A percentile compares a stretch with the other conserved stretches of the same genome.
These are phyloP conservation scores for Tenthredo scrophulariae DNA, from an alignment of 2,888 invertebrate genomes.

Conservation along the genomic window DNA sequence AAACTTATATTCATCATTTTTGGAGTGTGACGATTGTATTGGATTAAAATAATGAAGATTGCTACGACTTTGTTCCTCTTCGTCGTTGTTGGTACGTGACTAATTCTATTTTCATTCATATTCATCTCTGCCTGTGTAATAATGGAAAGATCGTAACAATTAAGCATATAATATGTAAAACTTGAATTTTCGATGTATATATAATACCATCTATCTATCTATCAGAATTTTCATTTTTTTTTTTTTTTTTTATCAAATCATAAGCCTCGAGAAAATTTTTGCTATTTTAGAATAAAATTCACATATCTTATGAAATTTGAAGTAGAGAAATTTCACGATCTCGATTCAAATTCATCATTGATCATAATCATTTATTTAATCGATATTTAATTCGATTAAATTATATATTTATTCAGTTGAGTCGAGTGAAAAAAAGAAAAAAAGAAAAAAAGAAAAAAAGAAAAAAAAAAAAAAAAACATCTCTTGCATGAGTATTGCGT, in stretches of 20 bases:
- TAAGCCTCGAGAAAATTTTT: neutral
- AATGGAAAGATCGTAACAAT: neutral
- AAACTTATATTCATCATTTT: neutral
- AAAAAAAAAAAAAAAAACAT: too few relatives aligned
- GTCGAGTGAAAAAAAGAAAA: neutral
- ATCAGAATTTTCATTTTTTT: neutral
- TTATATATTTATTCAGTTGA: neutral
- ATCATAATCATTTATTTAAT: neutral
- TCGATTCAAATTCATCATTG: neutral
- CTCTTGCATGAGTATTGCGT: neutral
- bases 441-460: neutral
- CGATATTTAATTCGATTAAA: neutral
- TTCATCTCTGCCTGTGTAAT: neutral
- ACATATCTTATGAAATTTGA: neutral
- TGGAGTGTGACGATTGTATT: slow-evolving; percentile 31
- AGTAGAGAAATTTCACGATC: neutral
- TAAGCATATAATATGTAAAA: neutral
- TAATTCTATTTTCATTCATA: neutral
- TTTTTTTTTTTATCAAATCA: neutral
- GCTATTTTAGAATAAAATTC: neutral
- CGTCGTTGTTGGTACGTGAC: slow-evolving; percentile 73
- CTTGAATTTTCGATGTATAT: neutral
- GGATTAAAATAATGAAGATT: slow-evolving; percentile 69
- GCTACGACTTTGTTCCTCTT: slow-evolving; percentile 72
- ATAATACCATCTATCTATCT: neutral